Base-by-base conservation (phyloP, 2,888 invertebrate genomes). In the Abrostola triplasia region DNA sequence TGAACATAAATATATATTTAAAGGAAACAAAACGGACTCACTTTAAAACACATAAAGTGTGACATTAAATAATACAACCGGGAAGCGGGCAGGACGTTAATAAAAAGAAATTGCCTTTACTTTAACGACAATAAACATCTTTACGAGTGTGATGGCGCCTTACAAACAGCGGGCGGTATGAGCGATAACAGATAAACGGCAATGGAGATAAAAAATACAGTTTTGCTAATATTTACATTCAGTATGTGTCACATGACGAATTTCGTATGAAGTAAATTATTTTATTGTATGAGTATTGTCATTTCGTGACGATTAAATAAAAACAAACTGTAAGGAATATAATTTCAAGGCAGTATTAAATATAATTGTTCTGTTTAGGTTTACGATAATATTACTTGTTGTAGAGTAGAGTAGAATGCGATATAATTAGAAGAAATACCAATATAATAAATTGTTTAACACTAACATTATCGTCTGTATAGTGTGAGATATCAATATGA, bases 91-190 rank as follows among this genome's bases (percentile, higher is more conserved):
- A 76, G 76, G 79, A 80, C 71, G 82, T 79, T 82, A 84, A 88
- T 89, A 89, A 88, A 87, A 85, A 82, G 83, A 83, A 87, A 86
- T 88, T 82, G 86, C 82, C 80, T 82, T 73, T 79, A 83, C 75
- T 84, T 86, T 85, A 86, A 88, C 83, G 86, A 88, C 84, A 86
- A 81, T 90, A 88, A 90, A 89, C 82, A 82, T 77, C 79, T 91
- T 91, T 90, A 92, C 85, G 89, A 88, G 75, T 73, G 67, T 73
- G 59, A 73, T 65, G 58, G 48, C 50, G 76, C 73, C 62, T 44
- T 36, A 41, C 48, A 71, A 67, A 6, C 42, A 64, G 69, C 67
- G 77, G 48, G 62, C 10, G 42, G 49, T 12, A 36, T 35, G 7
- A 51, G 51, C 24, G 41, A 36, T 42, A 9, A 6, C n/a, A 42